Evolutionary conservation across 2,888 invertebrate genomes (phyloP).

Genomic region (Philaethria dido): DNA sequence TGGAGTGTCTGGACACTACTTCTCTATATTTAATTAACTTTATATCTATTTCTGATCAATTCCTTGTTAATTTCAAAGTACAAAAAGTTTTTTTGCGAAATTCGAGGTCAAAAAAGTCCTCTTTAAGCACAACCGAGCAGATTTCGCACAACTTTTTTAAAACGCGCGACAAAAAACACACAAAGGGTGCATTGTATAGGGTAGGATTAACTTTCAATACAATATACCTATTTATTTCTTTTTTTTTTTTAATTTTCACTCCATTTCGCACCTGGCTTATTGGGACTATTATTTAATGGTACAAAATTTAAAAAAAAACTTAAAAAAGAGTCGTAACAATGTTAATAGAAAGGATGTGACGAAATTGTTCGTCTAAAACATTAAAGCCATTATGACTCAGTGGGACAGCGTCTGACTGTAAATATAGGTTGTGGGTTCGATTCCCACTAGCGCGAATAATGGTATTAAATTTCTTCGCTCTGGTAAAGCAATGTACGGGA

Average conservation of each 20-base stretch:
- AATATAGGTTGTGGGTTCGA: no score
- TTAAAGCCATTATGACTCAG: no score
- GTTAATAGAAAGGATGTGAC: background rate
- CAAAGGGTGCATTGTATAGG: conserved; percentile 41
- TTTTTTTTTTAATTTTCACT: conserved; percentile 29
- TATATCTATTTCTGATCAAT: no score
- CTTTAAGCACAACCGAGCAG: background rate
- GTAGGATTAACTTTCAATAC: conserved; percentile 38
- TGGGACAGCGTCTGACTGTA: no score
- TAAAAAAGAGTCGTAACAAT: background rate
- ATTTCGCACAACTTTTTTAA: conserved; percentile 31
- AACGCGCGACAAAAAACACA: conserved; percentile 34
- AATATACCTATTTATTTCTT: background rate
- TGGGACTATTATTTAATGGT: conserved; percentile 22
- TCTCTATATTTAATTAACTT: no score
- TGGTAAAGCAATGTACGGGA: no score
- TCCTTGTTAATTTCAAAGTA: no score
- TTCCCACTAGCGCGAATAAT: no score
- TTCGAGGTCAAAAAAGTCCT: background rate
- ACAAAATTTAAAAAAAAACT: conserved; percentile 5
- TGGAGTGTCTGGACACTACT: no score
- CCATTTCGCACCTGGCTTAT: conserved; percentile 41
- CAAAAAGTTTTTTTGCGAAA: no score
- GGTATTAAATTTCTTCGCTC: no score
- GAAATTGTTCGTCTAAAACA: background rate